phyloP scores from a whole-genome alignment of 1,140 invertebrate species.

The Mya arenaria region DNA sequence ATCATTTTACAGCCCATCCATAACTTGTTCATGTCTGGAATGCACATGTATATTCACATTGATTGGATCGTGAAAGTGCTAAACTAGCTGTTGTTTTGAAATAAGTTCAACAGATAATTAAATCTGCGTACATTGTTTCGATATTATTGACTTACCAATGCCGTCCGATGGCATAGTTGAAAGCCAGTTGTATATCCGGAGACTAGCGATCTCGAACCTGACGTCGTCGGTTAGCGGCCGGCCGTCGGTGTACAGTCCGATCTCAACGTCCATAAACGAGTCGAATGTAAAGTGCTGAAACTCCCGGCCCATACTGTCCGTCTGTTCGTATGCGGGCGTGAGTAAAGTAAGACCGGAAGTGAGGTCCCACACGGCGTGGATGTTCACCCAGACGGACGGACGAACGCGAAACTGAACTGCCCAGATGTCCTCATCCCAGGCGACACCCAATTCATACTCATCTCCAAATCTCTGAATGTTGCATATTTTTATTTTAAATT shows the following conservation, averaged over 20 bases:
- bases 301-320: background rate
- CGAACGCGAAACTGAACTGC: slow-evolving; percentile 7
- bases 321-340: background rate
- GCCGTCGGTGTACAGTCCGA: slow-evolving; percentile 29
- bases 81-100: too few relatives aligned
- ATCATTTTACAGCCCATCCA: slow-evolving; percentile 19
- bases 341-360: slow-evolving; percentile 3
- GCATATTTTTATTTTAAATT: too few relatives aligned
- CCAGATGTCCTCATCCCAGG: slow-evolving; percentile 30
- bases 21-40: slow-evolving; percentile 21
- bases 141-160: slow-evolving; percentile 16
- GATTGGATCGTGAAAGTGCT: too few relatives aligned
- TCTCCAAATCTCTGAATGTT: slow-evolving; percentile 41
- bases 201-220: slow-evolving; percentile 28
- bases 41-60: too few relatives aligned
- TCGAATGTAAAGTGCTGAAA: slow-evolving; percentile 32
- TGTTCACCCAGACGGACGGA: slow-evolving; percentile 25
- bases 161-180: background rate
- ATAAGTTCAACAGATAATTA: too few relatives aligned
- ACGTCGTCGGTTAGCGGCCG: background rate
- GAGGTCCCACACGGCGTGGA: slow-evolving; percentile 17
- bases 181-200: slow-evolving; percentile 30
- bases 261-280: slow-evolving; percentile 24
- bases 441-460: slow-evolving; percentile 47
- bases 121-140: background rate